Evolutionary conservation across 2,797 vertebrate genomes (phyloP).

Genomic region (Sebastes matsubarae): DNA sequence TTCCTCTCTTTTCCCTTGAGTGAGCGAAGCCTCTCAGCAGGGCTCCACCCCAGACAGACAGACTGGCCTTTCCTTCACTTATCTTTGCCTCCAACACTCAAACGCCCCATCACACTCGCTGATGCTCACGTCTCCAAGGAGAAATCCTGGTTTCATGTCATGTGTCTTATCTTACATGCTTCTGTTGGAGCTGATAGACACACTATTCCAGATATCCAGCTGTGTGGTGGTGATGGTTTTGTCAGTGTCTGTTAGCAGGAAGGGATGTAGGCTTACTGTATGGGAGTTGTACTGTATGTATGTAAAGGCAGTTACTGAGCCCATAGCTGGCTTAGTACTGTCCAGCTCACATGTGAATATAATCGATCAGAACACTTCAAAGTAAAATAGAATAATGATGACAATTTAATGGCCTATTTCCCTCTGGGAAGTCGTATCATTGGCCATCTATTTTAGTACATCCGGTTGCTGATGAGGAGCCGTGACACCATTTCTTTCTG

Average conservation of each 20-base stretch:
- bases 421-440: constrained; percentile 19
- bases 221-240: neutral
- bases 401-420: constrained; percentile 37
- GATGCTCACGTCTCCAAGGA: neutral
- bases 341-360: neutral
- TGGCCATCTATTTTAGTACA: constrained; percentile 44
- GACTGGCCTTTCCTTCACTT: constrained; percentile 21
- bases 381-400: constrained; percentile 8
- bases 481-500: neutral
- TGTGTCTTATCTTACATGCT: constrained; percentile 38
- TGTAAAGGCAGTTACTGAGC: neutral
- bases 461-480: constrained; percentile 49
- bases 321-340: neutral
- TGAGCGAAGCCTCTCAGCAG: neutral
- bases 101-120: neutral
- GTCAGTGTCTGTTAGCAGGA: constrained; percentile 25
- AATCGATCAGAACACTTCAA: neutral
- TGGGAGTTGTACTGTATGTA: neutral
- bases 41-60: constrained; percentile 16
- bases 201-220: constrained; percentile 10
- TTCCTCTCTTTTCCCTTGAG: constrained; percentile 28
- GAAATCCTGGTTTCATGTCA: neutral
- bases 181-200: constrained; percentile 13
- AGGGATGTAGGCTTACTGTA: neutral
- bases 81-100: constrained; percentile 34